These are phyloP conservation scores for Gorsachius magnificus DNA, from an alignment of 2,797 vertebrate genomes.

Conservation along the genomic window DNA sequence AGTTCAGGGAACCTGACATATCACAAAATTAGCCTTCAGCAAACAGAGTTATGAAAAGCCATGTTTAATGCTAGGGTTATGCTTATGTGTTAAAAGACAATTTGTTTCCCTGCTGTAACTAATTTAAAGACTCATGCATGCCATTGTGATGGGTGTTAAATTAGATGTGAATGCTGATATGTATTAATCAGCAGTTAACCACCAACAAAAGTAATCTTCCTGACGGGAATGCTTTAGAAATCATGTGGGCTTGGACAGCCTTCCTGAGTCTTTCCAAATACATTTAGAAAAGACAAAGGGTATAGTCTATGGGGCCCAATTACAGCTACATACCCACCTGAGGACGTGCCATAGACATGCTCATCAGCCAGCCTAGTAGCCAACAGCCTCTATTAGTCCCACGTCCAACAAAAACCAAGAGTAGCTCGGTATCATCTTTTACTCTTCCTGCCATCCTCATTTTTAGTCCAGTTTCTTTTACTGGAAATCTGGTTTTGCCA, in stretches of 20 bases:
- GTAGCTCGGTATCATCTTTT: neutral
- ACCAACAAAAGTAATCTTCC: neutral
- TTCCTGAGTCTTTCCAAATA: neutral
- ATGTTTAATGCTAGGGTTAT: neutral
- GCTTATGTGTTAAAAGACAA: neutral
- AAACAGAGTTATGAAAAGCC: neutral
- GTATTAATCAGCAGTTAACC: neutral
- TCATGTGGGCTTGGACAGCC: neutral
- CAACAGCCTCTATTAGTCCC: neutral
- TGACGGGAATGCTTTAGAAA: neutral
- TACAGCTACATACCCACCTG: too few relatives aligned
- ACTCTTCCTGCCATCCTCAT: neutral
- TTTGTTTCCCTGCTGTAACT: neutral
- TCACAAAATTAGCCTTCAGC: neutral
- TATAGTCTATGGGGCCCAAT: neutral
- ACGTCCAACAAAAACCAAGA: neutral
- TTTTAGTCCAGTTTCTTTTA: neutral
- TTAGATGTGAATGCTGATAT: neutral
- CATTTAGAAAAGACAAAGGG: neutral
- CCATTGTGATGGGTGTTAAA: neutral
- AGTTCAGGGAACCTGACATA: slow-evolving; percentile 9
- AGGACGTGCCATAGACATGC: fast-evolving
- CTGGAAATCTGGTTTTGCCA: neutral
- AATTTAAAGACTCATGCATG: neutral
- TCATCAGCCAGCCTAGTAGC: neutral